A percentile compares a stretch with the other conserved stretches of the same genome.
These are phyloP conservation scores for Anas flavirostris DNA, from an alignment of 2,797 vertebrate species.

Conservation along the genomic window DNA sequence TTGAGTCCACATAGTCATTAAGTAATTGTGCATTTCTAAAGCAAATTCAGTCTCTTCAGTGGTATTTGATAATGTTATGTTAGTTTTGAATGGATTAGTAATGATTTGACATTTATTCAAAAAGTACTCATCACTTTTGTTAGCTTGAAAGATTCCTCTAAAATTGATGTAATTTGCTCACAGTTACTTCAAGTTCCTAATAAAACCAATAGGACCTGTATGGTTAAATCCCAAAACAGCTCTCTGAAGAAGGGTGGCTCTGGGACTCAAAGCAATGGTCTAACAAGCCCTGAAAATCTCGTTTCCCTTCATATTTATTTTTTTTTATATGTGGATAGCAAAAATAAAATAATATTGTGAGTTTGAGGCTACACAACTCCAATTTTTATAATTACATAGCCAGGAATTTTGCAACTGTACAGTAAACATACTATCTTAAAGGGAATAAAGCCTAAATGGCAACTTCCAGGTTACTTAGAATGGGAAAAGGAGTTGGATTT, in stretches of 20 bases:
- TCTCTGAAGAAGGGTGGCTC: neutral
- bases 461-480: slow-evolving; percentile 1
- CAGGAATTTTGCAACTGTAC: neutral
- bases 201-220: neutral
- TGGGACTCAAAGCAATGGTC: neutral
- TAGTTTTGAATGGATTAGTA: neutral
- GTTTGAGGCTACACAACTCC: neutral
- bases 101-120: neutral
- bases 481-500: neutral
- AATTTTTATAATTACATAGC: neutral
- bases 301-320: neutral
- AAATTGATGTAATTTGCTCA: neutral
- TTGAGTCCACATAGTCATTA: neutral
- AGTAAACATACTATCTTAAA: neutral
- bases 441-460: slow-evolving; percentile 25
- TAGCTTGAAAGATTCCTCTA: neutral
- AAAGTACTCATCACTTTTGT: neutral
- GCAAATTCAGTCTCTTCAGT: neutral
- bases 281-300: neutral
- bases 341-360: neutral
- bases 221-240: neutral
- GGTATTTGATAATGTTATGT: neutral
- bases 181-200: neutral
- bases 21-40: neutral
- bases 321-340: neutral